A percentile compares a stretch with the other conserved stretches of the same genome.
Conservation (phyloP, 1,140 invertebrate species). For the Adoxophyes honmai region DNA sequence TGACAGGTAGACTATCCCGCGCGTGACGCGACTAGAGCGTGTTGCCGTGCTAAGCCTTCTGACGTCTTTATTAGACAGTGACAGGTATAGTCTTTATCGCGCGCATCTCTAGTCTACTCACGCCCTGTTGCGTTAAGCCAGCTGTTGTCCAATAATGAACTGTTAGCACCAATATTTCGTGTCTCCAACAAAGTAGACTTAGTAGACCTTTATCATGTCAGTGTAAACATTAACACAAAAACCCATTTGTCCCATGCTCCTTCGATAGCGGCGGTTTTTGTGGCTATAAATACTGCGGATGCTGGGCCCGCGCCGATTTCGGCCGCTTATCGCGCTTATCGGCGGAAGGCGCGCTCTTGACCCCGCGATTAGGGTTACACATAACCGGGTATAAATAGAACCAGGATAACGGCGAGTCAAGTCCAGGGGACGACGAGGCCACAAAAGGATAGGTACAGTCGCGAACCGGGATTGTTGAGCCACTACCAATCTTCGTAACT, state of each 20-base stretch:
- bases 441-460: no score
- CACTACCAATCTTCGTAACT: no score
- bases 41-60: no score
- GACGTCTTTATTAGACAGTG: no score
- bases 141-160: no score
- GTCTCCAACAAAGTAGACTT: no score
- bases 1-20: no score
- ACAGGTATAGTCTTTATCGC: no score
- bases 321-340: constrained; percentile 31
- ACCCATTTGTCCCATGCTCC: constrained; percentile 18
- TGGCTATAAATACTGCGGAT: constrained; percentile 49
- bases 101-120: no score
- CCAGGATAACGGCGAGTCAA: neutral
- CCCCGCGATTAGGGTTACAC: constrained; percentile 27
- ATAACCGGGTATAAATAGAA: neutral
- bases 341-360: constrained; percentile 70
- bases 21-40: no score
- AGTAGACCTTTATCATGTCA: constrained; percentile 14
- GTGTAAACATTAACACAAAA: constrained; percentile 5
- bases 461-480: no score
- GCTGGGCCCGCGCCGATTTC: constrained; percentile 53
- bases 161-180: neutral
- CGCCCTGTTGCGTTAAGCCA: no score
- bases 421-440: neutral
- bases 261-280: constrained; percentile 25